phyloP scores from a whole-genome alignment of 2,888 invertebrate genomes.

The Eristalis tenax region DNA sequence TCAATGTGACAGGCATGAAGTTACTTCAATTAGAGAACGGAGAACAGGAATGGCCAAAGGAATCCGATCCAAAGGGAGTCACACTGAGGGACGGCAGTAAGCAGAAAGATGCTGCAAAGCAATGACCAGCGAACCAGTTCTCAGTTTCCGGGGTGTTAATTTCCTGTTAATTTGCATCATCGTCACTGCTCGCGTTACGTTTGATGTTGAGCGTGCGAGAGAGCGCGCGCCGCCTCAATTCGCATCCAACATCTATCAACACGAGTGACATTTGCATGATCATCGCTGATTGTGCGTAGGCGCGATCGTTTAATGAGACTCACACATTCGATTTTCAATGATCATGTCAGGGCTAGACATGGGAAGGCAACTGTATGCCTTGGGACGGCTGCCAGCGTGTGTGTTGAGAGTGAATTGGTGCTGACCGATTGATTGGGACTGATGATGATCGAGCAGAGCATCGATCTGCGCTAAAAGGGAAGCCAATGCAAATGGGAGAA shows the following conservation, averaged over 20 bases:
- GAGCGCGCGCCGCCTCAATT: background rate
- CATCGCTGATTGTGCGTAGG: constrained; percentile 53
- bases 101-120: background rate
- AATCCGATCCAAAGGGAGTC: constrained; percentile 18
- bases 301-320: constrained; percentile 45
- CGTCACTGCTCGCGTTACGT: constrained; percentile 16
- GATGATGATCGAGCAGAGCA: constrained; percentile 65
- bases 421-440: constrained; percentile 63
- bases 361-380: background rate
- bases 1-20: constrained; percentile 67
- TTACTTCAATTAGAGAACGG: constrained; percentile 55
- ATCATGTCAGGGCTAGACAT: constrained; percentile 1
- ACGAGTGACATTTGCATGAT: constrained; percentile 53
- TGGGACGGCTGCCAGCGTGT: background rate
- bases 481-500: constrained; percentile 16
- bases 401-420: background rate
- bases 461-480: constrained; percentile 38
- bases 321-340: constrained; percentile 16
- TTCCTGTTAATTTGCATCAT: constrained; percentile 35
- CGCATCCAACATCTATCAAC: constrained; percentile 29
- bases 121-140: constrained; percentile 22
- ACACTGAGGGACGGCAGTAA: background rate
- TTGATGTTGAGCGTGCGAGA: constrained; percentile 10
- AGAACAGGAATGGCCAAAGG: constrained; percentile 46
- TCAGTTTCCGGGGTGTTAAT: constrained; percentile 48